phyloP scores from a whole-genome alignment of 2,888 invertebrate species.

The Selenia dentaria region DNA sequence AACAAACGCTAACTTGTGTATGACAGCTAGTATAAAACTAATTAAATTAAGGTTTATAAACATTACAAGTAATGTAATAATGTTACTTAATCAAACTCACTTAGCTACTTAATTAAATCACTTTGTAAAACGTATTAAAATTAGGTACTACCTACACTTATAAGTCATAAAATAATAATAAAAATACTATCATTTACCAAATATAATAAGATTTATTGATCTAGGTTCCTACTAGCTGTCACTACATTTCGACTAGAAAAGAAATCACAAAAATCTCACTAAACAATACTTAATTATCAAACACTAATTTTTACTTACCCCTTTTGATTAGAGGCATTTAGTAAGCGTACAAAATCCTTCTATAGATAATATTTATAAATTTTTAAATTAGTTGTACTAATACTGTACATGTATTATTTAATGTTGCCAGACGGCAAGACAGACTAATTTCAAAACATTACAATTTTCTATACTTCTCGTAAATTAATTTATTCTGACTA shows the following conservation, averaged over 20 bases:
- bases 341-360: slow-evolving; percentile 11
- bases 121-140: too few species aligned
- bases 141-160: too few species aligned
- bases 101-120: too few species aligned
- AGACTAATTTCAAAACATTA: too few species aligned
- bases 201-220: too few species aligned
- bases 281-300: slow-evolving; percentile 21
- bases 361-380: background rate
- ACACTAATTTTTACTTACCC: background rate
- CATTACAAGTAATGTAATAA: too few species aligned
- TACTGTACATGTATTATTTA: slow-evolving; percentile 12
- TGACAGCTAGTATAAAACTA: slow-evolving; percentile 34
- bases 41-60: background rate
- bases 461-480: too few species aligned
- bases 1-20: slow-evolving; percentile 34
- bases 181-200: too few species aligned
- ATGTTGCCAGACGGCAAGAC: background rate
- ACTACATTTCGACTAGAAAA: slow-evolving; percentile 46
- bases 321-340: slow-evolving; percentile 1
- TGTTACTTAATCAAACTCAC: too few species aligned
- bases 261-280: slow-evolving; percentile 43
- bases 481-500: too few species aligned
- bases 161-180: too few species aligned
- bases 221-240: slow-evolving; percentile 12
- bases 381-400: slow-evolving; percentile 2